A percentile compares a stretch with the other conserved stretches of the same genome.
Evolutionary conservation across 2,888 invertebrate species (phyloP).

Genomic region (Agrotis ipsilon): DNA sequence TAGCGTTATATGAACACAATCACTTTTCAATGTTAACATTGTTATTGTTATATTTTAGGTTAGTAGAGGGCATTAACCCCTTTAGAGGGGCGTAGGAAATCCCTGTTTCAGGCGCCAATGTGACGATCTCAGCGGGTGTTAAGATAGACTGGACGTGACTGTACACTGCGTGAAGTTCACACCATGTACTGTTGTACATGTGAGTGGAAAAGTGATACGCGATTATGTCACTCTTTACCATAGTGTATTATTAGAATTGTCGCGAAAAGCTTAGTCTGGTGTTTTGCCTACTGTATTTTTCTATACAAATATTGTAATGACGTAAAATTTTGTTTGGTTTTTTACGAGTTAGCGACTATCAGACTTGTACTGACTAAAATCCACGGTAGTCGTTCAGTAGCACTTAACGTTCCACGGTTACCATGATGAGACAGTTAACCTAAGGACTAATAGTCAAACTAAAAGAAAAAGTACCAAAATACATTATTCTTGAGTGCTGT

Average conservation of each 20-base stretch:
- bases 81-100: conserved; percentile 54
- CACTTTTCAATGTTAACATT: conserved; percentile 44
- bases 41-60: conserved; percentile 33
- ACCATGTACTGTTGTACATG: conserved; percentile 28
- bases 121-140: conserved; percentile 68
- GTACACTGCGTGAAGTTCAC: conserved; percentile 40
- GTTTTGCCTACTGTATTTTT: no score
- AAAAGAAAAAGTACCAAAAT: no score
- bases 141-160: conserved; percentile 48
- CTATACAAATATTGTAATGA: no score
- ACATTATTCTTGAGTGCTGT: no score
- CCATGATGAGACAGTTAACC: no score
- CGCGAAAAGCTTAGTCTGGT: not conserved
- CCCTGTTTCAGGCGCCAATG: conserved; percentile 64
- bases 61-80: conserved; percentile 39
- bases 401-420: no score
- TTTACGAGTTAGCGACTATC: no score
- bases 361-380: no score
- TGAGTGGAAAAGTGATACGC: conserved; percentile 36
- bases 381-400: no score
- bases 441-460: no score
- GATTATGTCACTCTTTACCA: not conserved
- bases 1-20: conserved; percentile 24
- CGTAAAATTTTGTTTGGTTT: no score
- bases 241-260: conserved; percentile 2